Evolutionary conservation across 2,888 invertebrate genomes (phyloP), one percentile per base, ranked within the genome.

Genomic region (Drosophila helvetica): DNA sequence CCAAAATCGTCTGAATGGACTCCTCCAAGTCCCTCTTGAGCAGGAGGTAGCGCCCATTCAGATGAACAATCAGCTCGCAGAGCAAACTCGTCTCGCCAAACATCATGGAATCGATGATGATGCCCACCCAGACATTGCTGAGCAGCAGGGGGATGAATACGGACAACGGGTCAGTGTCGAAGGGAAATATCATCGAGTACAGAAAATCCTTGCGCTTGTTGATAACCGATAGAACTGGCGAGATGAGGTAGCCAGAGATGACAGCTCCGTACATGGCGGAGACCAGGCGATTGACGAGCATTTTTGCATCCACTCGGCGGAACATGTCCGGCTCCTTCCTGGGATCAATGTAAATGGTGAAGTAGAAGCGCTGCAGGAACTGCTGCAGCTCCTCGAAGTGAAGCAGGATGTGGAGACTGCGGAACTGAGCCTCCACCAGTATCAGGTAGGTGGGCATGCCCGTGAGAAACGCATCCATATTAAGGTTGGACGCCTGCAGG

Each of bases 401-500:
- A 0, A 64, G 15, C 0, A 86, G 69, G 8, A 80, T 62, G 9
- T 88, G 70, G 3, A 79, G 70, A 5, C 77, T 74, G 0, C 91
- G 78, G 8, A 90, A 22, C 33, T 88, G 79, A 0, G 74, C 48
- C 70, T 90, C 90, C 1, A 84, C 72, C 0, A 91, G 54, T 4
- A 87, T 74, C 38, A 90, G n/a, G 54, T 80, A 86, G 0, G 89
- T 88, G 3, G 89, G 89, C 27, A 88, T 72, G 0, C 86, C 89
- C 0, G 87, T 82, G 2, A 90, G 48, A 47, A 89, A 53, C 0
- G 69, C 50, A 58, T 86, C 90, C 6, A 91, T 22, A 25, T 89
- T 74, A 0, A 89, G 25, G 45, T 88, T 74, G 0, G 58, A 33
- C 0, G 59, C 55, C 43, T 88, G 54, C 0, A 22, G 3, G 1